Evolutionary conservation across 2,113 vertebrate species (phyloP).

Genomic region (Pseudorasbora parva): DNA sequence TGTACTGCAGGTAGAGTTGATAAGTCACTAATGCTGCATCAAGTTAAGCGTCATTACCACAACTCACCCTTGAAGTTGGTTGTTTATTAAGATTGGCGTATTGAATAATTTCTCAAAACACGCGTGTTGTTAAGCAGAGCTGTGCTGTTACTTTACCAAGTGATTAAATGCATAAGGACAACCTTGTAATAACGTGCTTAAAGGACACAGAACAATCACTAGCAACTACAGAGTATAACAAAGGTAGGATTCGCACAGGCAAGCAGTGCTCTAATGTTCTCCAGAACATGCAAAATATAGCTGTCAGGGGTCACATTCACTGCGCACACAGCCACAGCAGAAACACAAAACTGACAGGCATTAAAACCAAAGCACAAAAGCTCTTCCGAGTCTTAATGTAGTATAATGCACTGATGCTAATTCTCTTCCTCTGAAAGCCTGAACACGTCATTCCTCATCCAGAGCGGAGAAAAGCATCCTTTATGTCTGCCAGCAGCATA

Average conservation of each 20-base stretch:
- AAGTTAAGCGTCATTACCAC: neutral
- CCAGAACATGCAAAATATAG: neutral
- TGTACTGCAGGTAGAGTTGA: neutral
- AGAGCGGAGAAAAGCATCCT: slow-evolving; percentile 10
- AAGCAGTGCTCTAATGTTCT: neutral
- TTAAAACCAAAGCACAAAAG: slow-evolving; percentile 38
- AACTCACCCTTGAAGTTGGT: neutral
- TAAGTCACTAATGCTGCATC: neutral
- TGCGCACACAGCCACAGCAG: neutral
- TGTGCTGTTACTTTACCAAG: no score
- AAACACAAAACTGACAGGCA: slow-evolving; percentile 36
- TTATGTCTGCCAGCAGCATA: slow-evolving; percentile 26
- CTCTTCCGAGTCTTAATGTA: slow-evolving; percentile 25
- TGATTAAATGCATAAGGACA: no score
- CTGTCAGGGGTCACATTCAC: neutral
- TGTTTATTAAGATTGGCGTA: neutral
- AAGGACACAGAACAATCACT: neutral
- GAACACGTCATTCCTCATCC: slow-evolving; percentile 6
- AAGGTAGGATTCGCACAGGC: neutral
- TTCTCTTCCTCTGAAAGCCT: slow-evolving; percentile 38
- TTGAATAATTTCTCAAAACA: neutral
- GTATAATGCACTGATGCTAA: slow-evolving; percentile 28
- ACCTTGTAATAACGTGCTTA: neutral
- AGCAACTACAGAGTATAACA: neutral
- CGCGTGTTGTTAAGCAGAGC: neutral